Base-by-base conservation (phyloP, 30 jellyfish, hydroid and myxozoan species). In the Hydractinia symbiolongicarpus region DNA sequence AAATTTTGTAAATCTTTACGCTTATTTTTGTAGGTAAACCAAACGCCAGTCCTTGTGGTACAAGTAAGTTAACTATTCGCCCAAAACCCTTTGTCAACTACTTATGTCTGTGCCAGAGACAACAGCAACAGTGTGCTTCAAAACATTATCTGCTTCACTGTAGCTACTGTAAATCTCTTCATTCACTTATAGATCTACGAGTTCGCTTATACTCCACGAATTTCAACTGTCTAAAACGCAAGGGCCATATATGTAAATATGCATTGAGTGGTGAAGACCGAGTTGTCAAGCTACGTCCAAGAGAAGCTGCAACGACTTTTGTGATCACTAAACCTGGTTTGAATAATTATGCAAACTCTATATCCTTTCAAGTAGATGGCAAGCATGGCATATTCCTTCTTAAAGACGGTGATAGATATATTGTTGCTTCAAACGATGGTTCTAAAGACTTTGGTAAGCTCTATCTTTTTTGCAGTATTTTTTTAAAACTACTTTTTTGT, bases 201-300 rank as follows among this genome's bases (percentile, higher is more conserved):
- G 83, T 90, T 11, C 84, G 88, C 50, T 82, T 90, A 52, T 90
- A 90, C 76, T 71, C 95, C 7, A 90, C 95, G 5, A 86, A 90
- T 64, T 90, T 80, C 54, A 93, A 93, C 30, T 90, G 97, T 60
- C 55, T 94, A 9, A 88, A 85, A 66, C 97, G 95, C 9, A 89
- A 77, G 44, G 97, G 97, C 53, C 94, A 90, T 76, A 94, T 90
- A 17, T 90, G 97, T 77, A 90, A 90, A 66, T 78, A 90, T 72
- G 97, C 95, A 5, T 49, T 90, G 73, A 79, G 95, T 16, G 62
- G 85, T 4, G 96, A 84, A 76, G 97, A 84, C 72, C 79, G 79
- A 54, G 78, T 90, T 9, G 75, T 90, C 51, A 88, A 79, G 53
- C 69, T 90, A 72, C 88, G 82, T 52, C 74, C 95, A 73, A 82